phyloP scores from a whole-genome alignment of 2,888 invertebrate genomes.

The Sphaerophoria rueppellii region DNA sequence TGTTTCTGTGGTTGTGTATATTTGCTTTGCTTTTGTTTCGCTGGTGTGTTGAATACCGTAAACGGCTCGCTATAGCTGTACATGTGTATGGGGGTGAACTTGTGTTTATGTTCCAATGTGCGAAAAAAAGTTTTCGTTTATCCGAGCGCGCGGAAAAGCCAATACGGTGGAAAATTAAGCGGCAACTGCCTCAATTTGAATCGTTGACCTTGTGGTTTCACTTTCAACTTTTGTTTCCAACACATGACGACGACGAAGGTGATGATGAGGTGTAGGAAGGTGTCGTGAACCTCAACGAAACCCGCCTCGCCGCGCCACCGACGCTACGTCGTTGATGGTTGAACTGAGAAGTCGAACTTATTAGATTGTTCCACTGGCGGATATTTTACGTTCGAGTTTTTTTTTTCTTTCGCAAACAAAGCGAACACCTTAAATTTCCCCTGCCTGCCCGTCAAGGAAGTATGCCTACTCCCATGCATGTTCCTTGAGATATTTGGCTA shows the following conservation, averaged over 20 bases:
- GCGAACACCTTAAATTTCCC: slow-evolving; percentile 57
- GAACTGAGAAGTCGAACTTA: slow-evolving; percentile 60
- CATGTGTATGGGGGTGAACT: slow-evolving; percentile 36
- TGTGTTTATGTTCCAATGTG: slow-evolving; percentile 54
- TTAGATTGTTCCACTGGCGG: slow-evolving; percentile 70
- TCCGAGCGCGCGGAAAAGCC: slow-evolving; percentile 72
- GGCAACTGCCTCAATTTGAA: slow-evolving; percentile 72
- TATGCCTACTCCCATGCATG: too few species aligned
- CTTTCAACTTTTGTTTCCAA: slow-evolving; percentile 70
- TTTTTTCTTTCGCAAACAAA: slow-evolving; percentile 32
- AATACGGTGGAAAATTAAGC: slow-evolving; percentile 72
- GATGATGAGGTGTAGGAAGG: slow-evolving; percentile 13
- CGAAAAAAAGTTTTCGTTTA: slow-evolving; percentile 68
- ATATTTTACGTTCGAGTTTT: slow-evolving; percentile 58
- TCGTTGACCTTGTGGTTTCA: slow-evolving; percentile 73
- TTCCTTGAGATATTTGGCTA: neutral
- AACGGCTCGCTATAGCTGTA: neutral
- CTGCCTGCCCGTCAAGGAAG: slow-evolving; percentile 5
- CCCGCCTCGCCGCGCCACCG: too few species aligned
- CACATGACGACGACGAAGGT: slow-evolving; percentile 38
- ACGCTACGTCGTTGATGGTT: too few species aligned
- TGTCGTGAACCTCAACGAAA: slow-evolving; percentile 10
- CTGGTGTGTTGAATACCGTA: neutral
- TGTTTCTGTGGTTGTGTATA: slow-evolving; percentile 35
- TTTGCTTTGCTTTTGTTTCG: slow-evolving; percentile 18